Base-by-base conservation (phyloP, 2,113 vertebrate genomes). In the Oryzias javanicus region DNA sequence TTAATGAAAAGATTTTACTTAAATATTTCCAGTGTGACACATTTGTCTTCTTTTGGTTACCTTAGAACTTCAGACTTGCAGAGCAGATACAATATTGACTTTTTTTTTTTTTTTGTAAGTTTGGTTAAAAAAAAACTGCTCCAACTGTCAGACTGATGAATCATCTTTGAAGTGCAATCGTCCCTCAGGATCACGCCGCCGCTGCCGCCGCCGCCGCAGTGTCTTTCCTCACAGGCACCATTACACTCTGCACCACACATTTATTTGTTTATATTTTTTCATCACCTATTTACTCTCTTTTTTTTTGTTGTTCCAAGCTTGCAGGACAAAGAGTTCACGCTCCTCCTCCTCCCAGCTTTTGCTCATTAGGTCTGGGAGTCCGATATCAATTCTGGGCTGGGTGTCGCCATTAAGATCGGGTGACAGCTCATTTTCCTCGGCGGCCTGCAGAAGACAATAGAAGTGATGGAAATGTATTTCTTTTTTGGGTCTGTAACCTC, bases 341-440 rank as follows among this genome's bases (percentile, higher is more conserved):
- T 44, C 62, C 58, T 72, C 62, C 58, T 72, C 61, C 51, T 12
- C 49, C 41, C 53, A 27, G 51, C 71, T 70, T 56, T 22, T 68
- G 55, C 76, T 85, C 83, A 83, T 89, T 89, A 86, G 80, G 72
- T 69, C 72, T 47, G 47, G 53, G 78, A 80, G 72, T 84, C 82
- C 78, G 64, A 85, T 78, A 87, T 79, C 69, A 85, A 85, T 89
- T 79, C 71, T 52, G 64, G 70, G 61, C 69, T 0, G 27, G 76
- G 75, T 76, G 67, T 80, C 59, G 57, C 80, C 67, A 84, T 88
- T 87, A 88, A 84, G 80, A 83, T 81, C 70, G 48, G 67, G 61
- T 90, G 89, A 81, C 86, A 88, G 84, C 81, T 89, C 84, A 86
- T 90, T 89, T 83, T 81, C 76, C 64, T 81, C 40, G 64, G 69